Evolutionary conservation across 2,113 vertebrate genomes (phyloP).

Genomic region (Ophiodon elongatus): DNA sequence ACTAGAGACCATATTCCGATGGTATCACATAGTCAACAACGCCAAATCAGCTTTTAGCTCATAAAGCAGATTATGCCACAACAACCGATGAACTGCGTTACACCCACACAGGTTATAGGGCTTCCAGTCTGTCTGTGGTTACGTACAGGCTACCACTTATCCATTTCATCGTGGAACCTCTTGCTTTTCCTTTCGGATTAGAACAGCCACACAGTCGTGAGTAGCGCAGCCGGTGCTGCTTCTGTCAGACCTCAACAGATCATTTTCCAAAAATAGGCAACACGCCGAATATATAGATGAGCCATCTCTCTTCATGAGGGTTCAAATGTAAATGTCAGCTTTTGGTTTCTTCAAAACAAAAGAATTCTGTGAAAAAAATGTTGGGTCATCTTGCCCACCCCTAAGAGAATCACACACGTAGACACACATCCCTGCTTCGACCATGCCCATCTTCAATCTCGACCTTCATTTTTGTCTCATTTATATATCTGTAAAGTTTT

Average conservation of each 20-base stretch:
- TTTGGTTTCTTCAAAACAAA: not conserved
- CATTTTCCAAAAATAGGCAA: not conserved
- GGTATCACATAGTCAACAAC: not conserved
- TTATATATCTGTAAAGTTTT: too few species aligned
- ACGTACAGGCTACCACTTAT: not conserved
- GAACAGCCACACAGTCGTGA: not conserved
- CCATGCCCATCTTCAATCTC: too few species aligned
- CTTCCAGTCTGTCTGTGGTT: not conserved
- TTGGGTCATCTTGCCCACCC: too few species aligned
- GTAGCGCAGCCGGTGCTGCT: not conserved
- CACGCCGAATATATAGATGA: not conserved
- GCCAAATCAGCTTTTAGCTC: not conserved
- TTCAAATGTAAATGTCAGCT: not conserved
- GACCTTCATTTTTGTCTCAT: too few species aligned
- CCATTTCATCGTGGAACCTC: not conserved
- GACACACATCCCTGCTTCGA: too few species aligned
- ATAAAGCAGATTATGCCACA: too few species aligned
- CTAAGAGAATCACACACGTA: too few species aligned
- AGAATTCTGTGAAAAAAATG: too few species aligned
- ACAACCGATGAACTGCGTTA: too few species aligned
- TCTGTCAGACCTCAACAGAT: not conserved
- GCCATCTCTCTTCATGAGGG: not conserved
- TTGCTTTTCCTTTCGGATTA: not conserved
- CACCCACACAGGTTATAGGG: not conserved
- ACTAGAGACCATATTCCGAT: not conserved